Conservation (phyloP, 2,113 vertebrate species). For the Istiophorus platypterus region DNA sequence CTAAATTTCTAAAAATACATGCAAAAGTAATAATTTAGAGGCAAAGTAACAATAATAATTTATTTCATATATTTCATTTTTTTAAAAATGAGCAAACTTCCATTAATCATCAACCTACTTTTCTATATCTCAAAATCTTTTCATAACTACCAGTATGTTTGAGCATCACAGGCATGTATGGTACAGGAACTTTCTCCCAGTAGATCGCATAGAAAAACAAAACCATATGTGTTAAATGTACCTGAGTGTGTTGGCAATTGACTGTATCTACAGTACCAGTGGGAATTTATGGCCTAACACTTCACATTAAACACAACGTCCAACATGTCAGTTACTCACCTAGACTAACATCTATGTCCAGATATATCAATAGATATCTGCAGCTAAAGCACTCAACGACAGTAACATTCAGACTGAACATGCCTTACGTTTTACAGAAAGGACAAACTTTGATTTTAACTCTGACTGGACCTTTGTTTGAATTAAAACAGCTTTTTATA, state of each 20-base stretch:
- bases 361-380: constrained; percentile 13
- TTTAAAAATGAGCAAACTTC: not conserved
- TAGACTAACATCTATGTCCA: constrained; percentile 19
- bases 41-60: not conserved
- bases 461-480: constrained; percentile 9
- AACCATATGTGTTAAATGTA: constrained; percentile 26
- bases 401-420: not conserved
- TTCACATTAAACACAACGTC: constrained; percentile 32
- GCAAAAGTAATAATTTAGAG: not conserved
- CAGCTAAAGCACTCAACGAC: not conserved
- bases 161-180: constrained; percentile 1
- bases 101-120: not conserved
- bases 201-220: constrained; percentile 32
- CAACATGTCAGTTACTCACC: constrained; percentile 24
- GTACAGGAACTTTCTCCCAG: constrained; percentile 10
- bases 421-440: not conserved
- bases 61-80: no score
- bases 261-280: constrained; percentile 13
- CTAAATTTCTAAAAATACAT: not conserved
- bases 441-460: not conserved
- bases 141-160: not conserved
- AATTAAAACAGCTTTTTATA: constrained; percentile 22
- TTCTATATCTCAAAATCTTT: constrained; percentile 1
- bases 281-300: constrained; percentile 28
- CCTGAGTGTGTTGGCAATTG: constrained; percentile 24